Conservation (phyloP, 2,888 invertebrate genomes). For the Colostygia pectinataria region DNA sequence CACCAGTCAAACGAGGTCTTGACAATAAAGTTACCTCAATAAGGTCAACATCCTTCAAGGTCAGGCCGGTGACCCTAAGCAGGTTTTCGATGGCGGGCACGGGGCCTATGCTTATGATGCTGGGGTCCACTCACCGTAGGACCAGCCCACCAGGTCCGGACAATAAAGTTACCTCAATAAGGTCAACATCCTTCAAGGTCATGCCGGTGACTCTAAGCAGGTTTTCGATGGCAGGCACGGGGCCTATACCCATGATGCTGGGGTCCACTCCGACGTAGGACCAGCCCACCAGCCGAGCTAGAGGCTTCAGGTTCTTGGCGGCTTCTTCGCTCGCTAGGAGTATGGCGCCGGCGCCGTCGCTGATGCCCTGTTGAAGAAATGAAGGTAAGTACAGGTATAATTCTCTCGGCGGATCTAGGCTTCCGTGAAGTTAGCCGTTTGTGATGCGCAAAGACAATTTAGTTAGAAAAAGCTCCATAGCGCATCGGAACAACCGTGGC, state of each 20-base stretch:
- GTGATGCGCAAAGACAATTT: no score
- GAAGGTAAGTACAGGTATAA: no score
- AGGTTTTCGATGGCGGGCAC: constrained; percentile 96
- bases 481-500: no score
- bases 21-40: constrained; percentile 88
- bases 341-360: constrained; percentile 98
- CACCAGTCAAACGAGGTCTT: no score
- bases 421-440: no score
- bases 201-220: constrained; percentile 91
- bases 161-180: constrained; percentile 90
- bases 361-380: constrained; percentile 88
- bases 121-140: constrained; percentile 98
- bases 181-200: constrained; percentile 92
- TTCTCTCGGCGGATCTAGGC: no score
- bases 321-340: constrained; percentile 96
- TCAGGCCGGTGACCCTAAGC: constrained; percentile 89
- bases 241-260: constrained; percentile 98
- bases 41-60: constrained; percentile 94
- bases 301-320: constrained; percentile 91
- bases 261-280: constrained; percentile 98
- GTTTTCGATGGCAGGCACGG: constrained; percentile 95
- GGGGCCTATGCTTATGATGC: constrained; percentile 99
- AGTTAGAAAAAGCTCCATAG: no score
- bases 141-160: no score
- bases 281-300: constrained; percentile 96